phyloP scores from a whole-genome alignment of 2,888 invertebrate genomes.

The Noctua comes region DNA sequence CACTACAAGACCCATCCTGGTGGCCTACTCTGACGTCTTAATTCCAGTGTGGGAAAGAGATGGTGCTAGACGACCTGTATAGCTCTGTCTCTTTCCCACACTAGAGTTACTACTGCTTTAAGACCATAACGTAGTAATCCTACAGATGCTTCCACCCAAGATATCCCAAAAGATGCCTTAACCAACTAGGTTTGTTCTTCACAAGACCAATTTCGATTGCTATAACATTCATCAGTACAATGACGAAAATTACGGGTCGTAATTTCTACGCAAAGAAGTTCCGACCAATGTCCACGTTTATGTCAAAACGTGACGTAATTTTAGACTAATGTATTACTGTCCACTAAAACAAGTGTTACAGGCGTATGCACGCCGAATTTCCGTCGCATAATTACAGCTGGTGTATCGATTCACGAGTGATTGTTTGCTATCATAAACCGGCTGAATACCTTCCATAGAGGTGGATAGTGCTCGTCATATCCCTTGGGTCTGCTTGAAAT shows the following conservation, averaged over 20 bases:
- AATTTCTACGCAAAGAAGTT: neutral
- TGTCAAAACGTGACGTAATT: neutral
- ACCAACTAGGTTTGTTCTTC: neutral
- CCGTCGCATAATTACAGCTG: neutral
- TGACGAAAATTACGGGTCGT: neutral
- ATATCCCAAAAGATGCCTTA: neutral
- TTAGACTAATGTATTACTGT: neutral
- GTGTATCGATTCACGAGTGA: neutral
- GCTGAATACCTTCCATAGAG: neutral
- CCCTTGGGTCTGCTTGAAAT: conserved; percentile 30
- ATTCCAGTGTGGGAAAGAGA: no score
- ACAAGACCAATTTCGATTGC: neutral
- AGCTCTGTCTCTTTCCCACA: no score
- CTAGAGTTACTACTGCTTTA: no score
- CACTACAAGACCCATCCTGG: neutral
- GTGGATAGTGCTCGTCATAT: neutral
- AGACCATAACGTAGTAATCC: no score
- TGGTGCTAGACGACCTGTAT: no score
- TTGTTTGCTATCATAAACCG: conserved; percentile 9
- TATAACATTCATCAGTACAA: neutral
- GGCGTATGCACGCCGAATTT: neutral
- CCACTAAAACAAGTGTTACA: neutral
- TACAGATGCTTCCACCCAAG: neutral
- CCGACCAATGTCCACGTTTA: neutral
- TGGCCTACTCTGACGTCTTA: no score